These are phyloP conservation scores for Iphiclides podalirius DNA, from an alignment of 2,888 invertebrate genomes.

Conservation along the genomic window DNA sequence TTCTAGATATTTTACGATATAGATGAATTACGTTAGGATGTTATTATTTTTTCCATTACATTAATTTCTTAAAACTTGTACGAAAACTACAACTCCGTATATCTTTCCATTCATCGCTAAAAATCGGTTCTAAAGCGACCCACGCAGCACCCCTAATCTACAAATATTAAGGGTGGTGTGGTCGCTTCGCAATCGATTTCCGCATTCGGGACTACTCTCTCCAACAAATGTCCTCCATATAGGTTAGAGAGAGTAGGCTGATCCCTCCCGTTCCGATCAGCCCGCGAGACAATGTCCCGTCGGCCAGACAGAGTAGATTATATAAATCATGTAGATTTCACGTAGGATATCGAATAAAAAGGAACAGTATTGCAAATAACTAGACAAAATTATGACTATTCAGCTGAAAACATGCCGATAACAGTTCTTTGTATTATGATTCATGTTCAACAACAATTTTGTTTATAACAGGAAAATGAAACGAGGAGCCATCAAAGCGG, in stretches of 20 bases:
- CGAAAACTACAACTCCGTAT: background rate
- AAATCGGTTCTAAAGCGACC: background rate
- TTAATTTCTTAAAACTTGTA: too few relatives aligned
- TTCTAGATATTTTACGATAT: too few relatives aligned
- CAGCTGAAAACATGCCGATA: background rate
- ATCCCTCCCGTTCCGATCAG: slow-evolving; percentile 39
- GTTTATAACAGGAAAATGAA: slow-evolving; percentile 15
- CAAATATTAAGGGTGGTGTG: slow-evolving; percentile 61
- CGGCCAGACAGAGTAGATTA: slow-evolving; percentile 16
- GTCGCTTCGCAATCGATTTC: slow-evolving; percentile 66
- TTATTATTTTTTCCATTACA: too few relatives aligned
- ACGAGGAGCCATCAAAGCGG: too few relatives aligned
- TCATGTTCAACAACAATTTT: background rate
- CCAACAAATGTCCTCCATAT: slow-evolving; percentile 31
- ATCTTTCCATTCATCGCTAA: slow-evolving; percentile 3
- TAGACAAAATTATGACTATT: background rate
- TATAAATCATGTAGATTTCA: slow-evolving; percentile 5
- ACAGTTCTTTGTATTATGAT: background rate
- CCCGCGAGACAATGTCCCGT: slow-evolving; percentile 8
- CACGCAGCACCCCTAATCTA: slow-evolving; percentile 47
- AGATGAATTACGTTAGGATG: too few relatives aligned
- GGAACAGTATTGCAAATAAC: background rate
- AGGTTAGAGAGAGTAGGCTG: slow-evolving; percentile 27
- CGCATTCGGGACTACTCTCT: slow-evolving; percentile 60
- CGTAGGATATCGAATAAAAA: background rate